A percentile compares a stretch with the other conserved stretches of the same genome.
phyloP scores from a whole-genome alignment of 2,797 vertebrate genomes.

The Pygocentrus nattereri region DNA sequence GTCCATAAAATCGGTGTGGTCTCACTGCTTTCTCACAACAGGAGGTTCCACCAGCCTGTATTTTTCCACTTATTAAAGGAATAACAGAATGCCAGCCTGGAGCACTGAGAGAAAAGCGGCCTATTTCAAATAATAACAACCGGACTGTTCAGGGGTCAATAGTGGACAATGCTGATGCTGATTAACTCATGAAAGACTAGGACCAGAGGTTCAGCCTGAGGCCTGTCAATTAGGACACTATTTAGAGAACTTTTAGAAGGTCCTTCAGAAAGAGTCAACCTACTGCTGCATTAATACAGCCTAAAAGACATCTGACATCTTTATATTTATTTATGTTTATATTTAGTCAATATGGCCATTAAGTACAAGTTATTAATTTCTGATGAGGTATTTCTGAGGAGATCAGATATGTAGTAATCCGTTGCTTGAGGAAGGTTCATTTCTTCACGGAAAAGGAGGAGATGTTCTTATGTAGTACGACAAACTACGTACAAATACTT shows the following conservation, averaged over 20 bases:
- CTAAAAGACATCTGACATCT: no score
- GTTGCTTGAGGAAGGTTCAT: no score
- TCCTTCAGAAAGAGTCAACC: background rate
- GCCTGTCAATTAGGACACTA: background rate
- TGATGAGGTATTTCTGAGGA: no score
- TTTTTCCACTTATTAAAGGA: constrained; percentile 67
- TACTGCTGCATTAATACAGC: background rate
- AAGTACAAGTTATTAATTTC: no score
- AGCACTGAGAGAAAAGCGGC: constrained; percentile 11
- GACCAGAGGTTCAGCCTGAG: background rate
- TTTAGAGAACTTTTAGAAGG: background rate
- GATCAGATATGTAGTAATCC: no score
- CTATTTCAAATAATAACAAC: background rate
- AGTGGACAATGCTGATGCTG: constrained; percentile 9
- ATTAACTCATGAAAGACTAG: constrained; percentile 11
- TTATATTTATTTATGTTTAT: no score
- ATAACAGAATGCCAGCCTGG: constrained; percentile 49
- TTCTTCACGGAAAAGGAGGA: no score
- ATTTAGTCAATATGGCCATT: no score
- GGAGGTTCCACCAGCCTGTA: constrained; percentile 59
- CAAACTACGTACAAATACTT: no score
- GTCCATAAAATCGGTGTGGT: constrained; percentile 74
- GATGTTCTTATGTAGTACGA: no score
- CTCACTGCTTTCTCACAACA: constrained; percentile 66
- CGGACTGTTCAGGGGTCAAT: constrained; percentile 20